Base-by-base conservation (phyloP, 2,888 invertebrate species). In the Papilio elwesi region DNA sequence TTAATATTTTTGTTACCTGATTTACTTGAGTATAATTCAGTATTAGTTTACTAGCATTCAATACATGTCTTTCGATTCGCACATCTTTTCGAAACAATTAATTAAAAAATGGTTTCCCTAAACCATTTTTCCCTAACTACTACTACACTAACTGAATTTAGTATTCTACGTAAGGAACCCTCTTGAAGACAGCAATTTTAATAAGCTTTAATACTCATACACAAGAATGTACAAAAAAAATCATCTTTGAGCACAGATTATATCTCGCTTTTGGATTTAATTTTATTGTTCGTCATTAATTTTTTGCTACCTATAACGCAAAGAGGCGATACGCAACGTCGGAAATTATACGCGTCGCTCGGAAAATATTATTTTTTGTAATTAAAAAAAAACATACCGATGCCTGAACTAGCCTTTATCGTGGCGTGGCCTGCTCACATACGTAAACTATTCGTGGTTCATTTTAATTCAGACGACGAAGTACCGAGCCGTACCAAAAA, bases 261-360 rank as follows among this genome's bases (percentile, higher is more conserved):
- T 57, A 73, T 73, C 73, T 73, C 49, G 73, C 57, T 73, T 71
- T 73, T 38, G 64, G 68, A 57, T 68, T 38, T 68, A 73, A 73
- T 68, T 72, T 72, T 68, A 63, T 72, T 72, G 68, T 72, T 72
- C 63, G 16, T 72, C 68, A 64, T 68, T 64, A 68, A 72, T 68
- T 73, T 73, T 73, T 73, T 73, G 68, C 73, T 15, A n/a, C 16
- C 68, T 64, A 69, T 68, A 64, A 73, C 68, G 65, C 65, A 16
- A n/a, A 10, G 64, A 73, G 66, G 66, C 69, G 62, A 51, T 52
- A 62, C 43, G 53, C 68, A 55, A 38, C 65, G 70, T 47, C 53
- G 67, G 70, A 66, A 73, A 65, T 73, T 73, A 73, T 68, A 65
- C 48, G 15, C 55, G 68, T 26, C 48, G 64, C n/a, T 15, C 43